These are phyloP conservation scores for Luffia ferchaultella DNA, from an alignment of 2,888 invertebrate genomes.

Conservation along the genomic window DNA sequence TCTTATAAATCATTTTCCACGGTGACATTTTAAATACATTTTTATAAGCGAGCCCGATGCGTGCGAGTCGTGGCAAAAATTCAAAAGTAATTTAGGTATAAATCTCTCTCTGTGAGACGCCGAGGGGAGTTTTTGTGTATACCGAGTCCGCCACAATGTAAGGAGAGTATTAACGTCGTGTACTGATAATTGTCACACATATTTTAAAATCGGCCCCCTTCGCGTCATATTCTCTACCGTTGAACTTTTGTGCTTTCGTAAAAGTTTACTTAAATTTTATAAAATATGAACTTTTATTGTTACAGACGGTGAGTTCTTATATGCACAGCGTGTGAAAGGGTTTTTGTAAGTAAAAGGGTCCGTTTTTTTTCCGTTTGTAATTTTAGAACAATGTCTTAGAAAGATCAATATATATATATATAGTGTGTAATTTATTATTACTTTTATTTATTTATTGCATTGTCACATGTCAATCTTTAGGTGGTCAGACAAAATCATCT, in stretches of 20 bases:
- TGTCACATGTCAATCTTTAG: neutral
- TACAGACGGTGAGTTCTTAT: slow-evolving; percentile 62
- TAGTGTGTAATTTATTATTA: neutral
- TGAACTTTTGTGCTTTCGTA: neutral
- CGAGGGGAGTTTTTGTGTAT: slow-evolving; percentile 49
- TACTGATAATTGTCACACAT: slow-evolving; percentile 67
- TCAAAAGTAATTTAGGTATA: slow-evolving; percentile 66
- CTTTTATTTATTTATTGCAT: neutral
- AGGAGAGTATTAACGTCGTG: slow-evolving; percentile 61
- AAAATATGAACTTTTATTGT: slow-evolving; percentile 31
- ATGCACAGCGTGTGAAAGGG: slow-evolving; percentile 8
- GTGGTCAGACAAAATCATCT: neutral
- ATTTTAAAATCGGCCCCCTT: slow-evolving; percentile 49
- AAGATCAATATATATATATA: neutral
- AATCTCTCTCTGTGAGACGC: slow-evolving; percentile 35
- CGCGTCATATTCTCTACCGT: neutral
- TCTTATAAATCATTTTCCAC: slow-evolving; percentile 53
- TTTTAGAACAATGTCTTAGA: neutral
- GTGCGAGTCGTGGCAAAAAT: slow-evolving; percentile 34
- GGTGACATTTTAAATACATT: slow-evolving; percentile 64
- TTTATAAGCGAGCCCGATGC: slow-evolving; percentile 59
- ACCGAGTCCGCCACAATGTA: slow-evolving; percentile 39
- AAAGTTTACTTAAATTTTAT: neutral
- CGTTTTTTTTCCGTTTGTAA: neutral
- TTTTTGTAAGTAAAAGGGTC: neutral